phyloP scores from a whole-genome alignment of 2,113 vertebrate species.

The Centropus bengalensis region DNA sequence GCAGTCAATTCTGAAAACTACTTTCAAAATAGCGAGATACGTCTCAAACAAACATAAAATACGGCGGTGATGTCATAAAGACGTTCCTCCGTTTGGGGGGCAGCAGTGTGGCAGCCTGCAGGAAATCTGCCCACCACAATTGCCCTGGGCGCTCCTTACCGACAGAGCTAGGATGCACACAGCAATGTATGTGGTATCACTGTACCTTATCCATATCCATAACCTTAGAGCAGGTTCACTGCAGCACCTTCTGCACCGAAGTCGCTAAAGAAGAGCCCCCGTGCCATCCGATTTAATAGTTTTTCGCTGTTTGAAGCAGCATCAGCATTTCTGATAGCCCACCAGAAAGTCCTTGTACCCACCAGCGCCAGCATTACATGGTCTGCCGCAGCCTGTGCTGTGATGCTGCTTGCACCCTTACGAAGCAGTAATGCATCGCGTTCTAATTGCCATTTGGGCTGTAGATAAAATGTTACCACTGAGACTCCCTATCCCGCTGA shows the following conservation, averaged over 20 bases:
- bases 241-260: background rate
- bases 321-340: background rate
- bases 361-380: too few species aligned
- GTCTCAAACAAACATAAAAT: background rate
- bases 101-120: background rate
- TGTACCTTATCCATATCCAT: too few species aligned
- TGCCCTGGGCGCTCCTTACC: background rate
- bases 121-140: background rate
- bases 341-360: too few species aligned
- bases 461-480: background rate
- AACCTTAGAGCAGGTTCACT: background rate
- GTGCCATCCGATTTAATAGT: fast-evolving
- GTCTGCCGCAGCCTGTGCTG: too few species aligned
- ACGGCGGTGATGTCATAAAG: background rate
- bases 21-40: background rate
- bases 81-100: background rate
- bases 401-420: background rate
- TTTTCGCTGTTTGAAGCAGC: fast-evolving
- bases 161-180: fast-evolving
- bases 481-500: background rate
- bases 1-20: background rate
- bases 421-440: background rate
- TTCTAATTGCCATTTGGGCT: background rate
- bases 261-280: background rate
- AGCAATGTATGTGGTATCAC: fast-evolving